Conservation (phyloP, 1,140 invertebrate genomes). For the Drosophila pandora region DNA sequence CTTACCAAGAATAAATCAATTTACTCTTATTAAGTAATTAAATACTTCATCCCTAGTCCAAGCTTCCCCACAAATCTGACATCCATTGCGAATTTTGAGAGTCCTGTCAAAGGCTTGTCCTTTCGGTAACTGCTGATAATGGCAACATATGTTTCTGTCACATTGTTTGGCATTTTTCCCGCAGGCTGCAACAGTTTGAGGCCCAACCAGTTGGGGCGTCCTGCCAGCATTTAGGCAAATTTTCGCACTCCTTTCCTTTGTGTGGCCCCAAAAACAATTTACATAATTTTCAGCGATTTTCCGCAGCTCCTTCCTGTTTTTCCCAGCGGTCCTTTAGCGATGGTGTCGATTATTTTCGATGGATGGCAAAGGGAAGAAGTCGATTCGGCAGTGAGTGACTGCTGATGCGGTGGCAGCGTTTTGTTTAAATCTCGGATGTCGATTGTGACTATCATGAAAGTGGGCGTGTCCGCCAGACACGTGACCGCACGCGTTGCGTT, state of each 20-base stretch:
- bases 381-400: slow-evolving; percentile 29
- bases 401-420: slow-evolving; percentile 51
- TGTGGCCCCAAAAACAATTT: slow-evolving; percentile 59
- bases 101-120: slow-evolving; percentile 55
- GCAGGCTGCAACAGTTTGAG: slow-evolving; percentile 60
- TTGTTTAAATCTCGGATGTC: slow-evolving; percentile 54
- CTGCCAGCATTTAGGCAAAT: slow-evolving; percentile 76
- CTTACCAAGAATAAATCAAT: neutral
- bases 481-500: slow-evolving; percentile 77
- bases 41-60: neutral
- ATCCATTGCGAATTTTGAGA: slow-evolving; percentile 16
- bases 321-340: slow-evolving; percentile 1
- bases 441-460: slow-evolving; percentile 75
- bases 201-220: slow-evolving; percentile 33
- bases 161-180: slow-evolving; percentile 44
- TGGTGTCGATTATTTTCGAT: slow-evolving; percentile 44
- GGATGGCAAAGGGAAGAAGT: slow-evolving; percentile 10
- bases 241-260: slow-evolving; percentile 67
- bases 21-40: neutral
- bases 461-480: slow-evolving; percentile 69
- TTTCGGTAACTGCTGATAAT: slow-evolving; percentile 50
- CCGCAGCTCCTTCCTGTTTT: slow-evolving; percentile 40
- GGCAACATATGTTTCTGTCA: slow-evolving; percentile 79
- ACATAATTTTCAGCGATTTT: slow-evolving; percentile 77
- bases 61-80: neutral